Base-by-base conservation (phyloP, 2,113 vertebrate species). In the Mormyrus lacerda region DNA sequence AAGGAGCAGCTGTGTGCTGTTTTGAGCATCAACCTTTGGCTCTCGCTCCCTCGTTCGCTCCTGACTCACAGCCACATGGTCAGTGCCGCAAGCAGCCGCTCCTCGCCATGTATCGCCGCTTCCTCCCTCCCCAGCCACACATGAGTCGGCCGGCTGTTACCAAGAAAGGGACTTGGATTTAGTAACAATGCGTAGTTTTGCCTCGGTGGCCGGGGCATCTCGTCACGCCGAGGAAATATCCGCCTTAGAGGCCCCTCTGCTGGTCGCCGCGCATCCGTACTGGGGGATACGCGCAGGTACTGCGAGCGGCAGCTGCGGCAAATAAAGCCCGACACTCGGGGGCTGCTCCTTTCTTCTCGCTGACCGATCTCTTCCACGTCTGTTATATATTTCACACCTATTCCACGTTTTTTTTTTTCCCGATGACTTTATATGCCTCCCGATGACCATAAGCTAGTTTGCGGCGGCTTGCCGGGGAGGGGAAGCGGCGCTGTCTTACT, bases 261-360 rank as follows among this genome's bases (percentile, higher is more conserved):
- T 21, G 69, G 88, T 53, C 24, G 50, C 45, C 17, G 47, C 21
- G 48, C 88, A 42, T 50, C 48, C n/a, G 35, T 27, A n/a, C 88
- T 5, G 48, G 69, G 48, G 48, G 39, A 24, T 82, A 42, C 35
- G 47, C 69, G 88, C 88, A 89, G 69, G 88, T 82, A 51, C 69
- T 35, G 69, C 73, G 45, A 13, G 35, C 21, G 69, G 65, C 88
- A 55, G 45, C 87, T 73, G 87, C 87, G 58, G 61, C 61, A 88
- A 73, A 51, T 51, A 53, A 31, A 69, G 42, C 79, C 35, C 2
- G 79, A 17, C 13, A n/a, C 82, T 47, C 82, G n/a, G n/a, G 50
- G 10, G 85, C 85, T 87, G 44, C 85, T 53, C 50, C 5, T 27
- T 82, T 42, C 48, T 73, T 42, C 48, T 42, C 35, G 69, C 73